Conservation (phyloP, 2,113 vertebrate species). For the Neofelis nebulosa region DNA sequence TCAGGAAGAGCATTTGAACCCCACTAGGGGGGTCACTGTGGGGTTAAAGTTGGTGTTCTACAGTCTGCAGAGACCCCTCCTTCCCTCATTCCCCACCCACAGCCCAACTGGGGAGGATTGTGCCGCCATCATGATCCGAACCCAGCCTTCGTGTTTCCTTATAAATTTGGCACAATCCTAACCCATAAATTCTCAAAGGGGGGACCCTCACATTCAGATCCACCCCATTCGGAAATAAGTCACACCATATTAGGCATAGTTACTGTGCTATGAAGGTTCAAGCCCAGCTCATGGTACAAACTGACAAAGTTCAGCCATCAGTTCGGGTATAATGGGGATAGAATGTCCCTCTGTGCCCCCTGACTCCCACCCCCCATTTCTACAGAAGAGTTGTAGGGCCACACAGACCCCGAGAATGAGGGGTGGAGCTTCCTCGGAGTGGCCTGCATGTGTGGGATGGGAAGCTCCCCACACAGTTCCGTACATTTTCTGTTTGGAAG, state of each 20-base stretch:
- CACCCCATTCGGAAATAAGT: not conserved
- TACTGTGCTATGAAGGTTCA: not conserved
- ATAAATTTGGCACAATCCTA: not conserved
- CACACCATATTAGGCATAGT: not conserved
- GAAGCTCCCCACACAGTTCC: not conserved
- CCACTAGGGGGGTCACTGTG: too few relatives aligned
- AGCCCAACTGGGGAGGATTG: not conserved
- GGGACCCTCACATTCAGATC: not conserved
- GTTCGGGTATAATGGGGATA: too few relatives aligned
- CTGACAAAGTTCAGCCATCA: not conserved
- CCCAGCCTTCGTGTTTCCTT: not conserved
- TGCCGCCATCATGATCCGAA: fast-evolving
- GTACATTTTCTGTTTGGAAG: too few relatives aligned
- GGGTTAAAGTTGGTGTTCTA: not conserved
- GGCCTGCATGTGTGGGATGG: fast-evolving
- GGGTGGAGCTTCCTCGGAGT: fast-evolving
- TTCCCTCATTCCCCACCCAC: not conserved
- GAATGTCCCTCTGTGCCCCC: too few relatives aligned
- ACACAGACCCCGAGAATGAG: too few relatives aligned
- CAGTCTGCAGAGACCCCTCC: fast-evolving
- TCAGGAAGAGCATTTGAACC: not conserved
- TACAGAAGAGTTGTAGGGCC: too few relatives aligned
- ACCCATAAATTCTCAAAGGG: not conserved
- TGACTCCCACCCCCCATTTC: not conserved
- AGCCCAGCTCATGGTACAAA: not conserved